Base-by-base conservation (phyloP, 2,113 vertebrate species). In the Chrysochloris asiatica region DNA sequence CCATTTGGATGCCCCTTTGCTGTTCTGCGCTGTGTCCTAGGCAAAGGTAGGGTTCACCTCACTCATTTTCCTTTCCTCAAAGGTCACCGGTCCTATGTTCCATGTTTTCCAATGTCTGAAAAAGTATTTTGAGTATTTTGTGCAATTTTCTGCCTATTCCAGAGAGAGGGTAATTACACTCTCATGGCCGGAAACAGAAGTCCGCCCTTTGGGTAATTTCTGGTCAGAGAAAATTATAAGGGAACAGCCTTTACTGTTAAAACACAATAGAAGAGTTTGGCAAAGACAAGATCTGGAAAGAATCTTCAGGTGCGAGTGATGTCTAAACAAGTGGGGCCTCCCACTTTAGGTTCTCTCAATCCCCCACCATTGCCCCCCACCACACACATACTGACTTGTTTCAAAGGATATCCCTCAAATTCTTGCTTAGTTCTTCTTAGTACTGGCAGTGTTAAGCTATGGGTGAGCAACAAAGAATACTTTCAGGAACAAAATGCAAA, bases 401-500 rank as follows among this genome's bases (percentile, higher is more conserved):
- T 36, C 11, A 2, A 19, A 79, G 38, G 5, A 38, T 56, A 88
- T 22, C 19, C 54, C 38, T n/a, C 3, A 59, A 83, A 26, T 9
- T 69, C 65, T 45, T 41, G 22, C 47, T 17, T 8, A 21, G 7
- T 73, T 47, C 56, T 86, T 56, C 50, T 87, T 41, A 73, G 30
- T 17, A 36, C 10, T 48, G 43, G 65, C 38, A 48, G 8, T 56
- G 4, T 61, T 36, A 69, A 83, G 63, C 72, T 69, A 16, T 26
- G 4, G 50, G 41, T 48, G 28, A 63, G 36, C 21, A 83, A 83
- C 1, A 26, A 79, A 33, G 50, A 83, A 71, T 50, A 6, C 54
- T 50, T 28, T 71, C 45, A 59, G 48, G 86, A 91, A n/a, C n/a
- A n/a, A 89, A 83, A 54, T 38, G 28, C 50, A 17, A 71, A 71